Evolutionary conservation across 2,888 invertebrate species (phyloP).

Genomic region (Lochmaea crataegi): DNA sequence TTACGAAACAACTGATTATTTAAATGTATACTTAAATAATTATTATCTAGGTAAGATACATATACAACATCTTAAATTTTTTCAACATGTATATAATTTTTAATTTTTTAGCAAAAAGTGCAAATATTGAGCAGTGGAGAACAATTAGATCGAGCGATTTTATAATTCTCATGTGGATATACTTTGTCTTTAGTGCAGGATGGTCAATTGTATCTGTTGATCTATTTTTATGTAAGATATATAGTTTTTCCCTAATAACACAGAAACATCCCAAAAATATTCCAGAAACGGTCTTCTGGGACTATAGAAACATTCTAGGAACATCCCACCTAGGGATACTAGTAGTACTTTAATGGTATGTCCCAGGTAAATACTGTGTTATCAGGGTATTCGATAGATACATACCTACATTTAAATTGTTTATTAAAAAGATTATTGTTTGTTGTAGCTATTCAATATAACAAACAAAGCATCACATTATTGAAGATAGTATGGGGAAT

Average conservation of each 20-base stretch:
- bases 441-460: conserved; percentile 43
- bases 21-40: not conserved
- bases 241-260: too few relatives aligned
- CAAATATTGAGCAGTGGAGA: not conserved
- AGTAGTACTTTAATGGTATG: too few relatives aligned
- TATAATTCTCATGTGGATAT: conserved; percentile 50
- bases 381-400: too few relatives aligned
- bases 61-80: too few relatives aligned
- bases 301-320: too few relatives aligned
- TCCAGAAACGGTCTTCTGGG: too few relatives aligned
- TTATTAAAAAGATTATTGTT: conserved; percentile 1
- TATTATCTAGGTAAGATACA: conserved; percentile 6
- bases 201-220: conserved; percentile 49
- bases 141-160: conserved; percentile 47
- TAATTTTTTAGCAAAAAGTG: conserved; percentile 10
- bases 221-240: conserved; percentile 44
- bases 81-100: too few relatives aligned
- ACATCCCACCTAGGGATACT: too few relatives aligned
- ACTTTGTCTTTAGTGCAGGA: conserved; percentile 46
- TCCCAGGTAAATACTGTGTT: too few relatives aligned
- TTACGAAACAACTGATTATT: not conserved
- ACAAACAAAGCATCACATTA: conserved; percentile 39
- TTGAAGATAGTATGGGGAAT: conserved; percentile 42
- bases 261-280: too few relatives aligned
- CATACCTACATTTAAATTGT: not conserved